phyloP scores from a whole-genome alignment of 2,113 vertebrate genomes.

The Gracilinanus agilis region DNA sequence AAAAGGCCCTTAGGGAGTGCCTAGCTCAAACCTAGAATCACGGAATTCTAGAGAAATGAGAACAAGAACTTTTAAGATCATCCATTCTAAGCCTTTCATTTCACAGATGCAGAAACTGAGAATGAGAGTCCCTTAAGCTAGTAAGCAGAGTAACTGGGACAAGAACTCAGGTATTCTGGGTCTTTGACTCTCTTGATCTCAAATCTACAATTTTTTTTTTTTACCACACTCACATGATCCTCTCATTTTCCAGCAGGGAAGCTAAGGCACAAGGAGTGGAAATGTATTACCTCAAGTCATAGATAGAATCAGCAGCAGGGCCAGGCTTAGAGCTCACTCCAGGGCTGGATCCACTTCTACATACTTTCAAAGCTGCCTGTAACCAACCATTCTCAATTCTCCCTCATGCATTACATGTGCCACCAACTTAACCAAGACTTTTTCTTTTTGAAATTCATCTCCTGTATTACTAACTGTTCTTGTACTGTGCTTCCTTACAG shows the following conservation, averaged over 20 bases:
- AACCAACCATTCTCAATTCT: too few species aligned
- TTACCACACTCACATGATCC: background rate
- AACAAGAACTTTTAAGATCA: background rate
- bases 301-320: conserved; percentile 17
- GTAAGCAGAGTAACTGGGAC: background rate
- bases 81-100: background rate
- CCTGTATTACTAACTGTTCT: background rate
- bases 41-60: background rate
- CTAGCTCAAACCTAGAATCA: background rate
- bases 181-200: background rate
- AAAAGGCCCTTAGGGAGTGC: background rate
- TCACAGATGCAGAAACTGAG: conserved; percentile 27
- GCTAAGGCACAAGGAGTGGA: background rate
- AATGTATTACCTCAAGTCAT: background rate
- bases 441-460: background rate
- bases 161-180: background rate
- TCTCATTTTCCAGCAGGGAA: background rate
- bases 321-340: background rate
- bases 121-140: background rate
- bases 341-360: background rate
- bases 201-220: conserved; percentile 26
- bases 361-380: too few species aligned
- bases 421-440: background rate
- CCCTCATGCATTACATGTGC: too few species aligned
- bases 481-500: background rate